These are phyloP conservation scores for Enteromius radiatus DNA, from an alignment of 2,797 vertebrate genomes.

Conservation along the genomic window DNA sequence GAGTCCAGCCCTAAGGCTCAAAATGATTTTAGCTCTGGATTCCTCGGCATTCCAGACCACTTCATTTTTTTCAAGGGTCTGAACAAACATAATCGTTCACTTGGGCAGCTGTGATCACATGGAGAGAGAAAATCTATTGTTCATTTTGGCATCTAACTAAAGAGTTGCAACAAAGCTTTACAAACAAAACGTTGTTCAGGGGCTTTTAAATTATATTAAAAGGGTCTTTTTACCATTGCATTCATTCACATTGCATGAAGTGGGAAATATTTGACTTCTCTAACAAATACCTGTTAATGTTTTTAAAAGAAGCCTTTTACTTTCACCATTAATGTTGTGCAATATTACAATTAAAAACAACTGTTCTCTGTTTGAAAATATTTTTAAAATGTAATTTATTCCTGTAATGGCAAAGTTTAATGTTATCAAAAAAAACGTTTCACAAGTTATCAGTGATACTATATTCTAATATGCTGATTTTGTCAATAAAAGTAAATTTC, in stretches of 20 bases:
- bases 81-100: slow-evolving; percentile 29
- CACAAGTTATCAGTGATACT: not conserved
- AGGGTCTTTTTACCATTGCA: not conserved
- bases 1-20: slow-evolving; percentile 22
- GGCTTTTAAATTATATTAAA: not conserved
- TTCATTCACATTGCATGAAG: not conserved
- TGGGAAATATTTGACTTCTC: not conserved
- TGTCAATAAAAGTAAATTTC: not conserved
- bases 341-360: not conserved
- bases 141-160: slow-evolving; percentile 16
- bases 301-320: not conserved
- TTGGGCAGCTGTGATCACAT: slow-evolving; percentile 32
- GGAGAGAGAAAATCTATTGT: slow-evolving; percentile 1
- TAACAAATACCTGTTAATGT: not conserved
- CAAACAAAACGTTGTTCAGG: not conserved
- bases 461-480: not conserved
- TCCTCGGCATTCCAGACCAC: slow-evolving; percentile 26
- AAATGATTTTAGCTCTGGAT: slow-evolving; percentile 25
- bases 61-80: slow-evolving; percentile 27
- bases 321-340: not conserved
- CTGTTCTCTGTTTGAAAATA: not conserved
- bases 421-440: not conserved
- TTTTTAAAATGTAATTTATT: not conserved
- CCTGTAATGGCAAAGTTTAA: not conserved
- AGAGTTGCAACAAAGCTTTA: slow-evolving; percentile 8